Evolutionary conservation across 2,113 vertebrate genomes (phyloP).

Genomic region (Zootoca vivipara): DNA sequence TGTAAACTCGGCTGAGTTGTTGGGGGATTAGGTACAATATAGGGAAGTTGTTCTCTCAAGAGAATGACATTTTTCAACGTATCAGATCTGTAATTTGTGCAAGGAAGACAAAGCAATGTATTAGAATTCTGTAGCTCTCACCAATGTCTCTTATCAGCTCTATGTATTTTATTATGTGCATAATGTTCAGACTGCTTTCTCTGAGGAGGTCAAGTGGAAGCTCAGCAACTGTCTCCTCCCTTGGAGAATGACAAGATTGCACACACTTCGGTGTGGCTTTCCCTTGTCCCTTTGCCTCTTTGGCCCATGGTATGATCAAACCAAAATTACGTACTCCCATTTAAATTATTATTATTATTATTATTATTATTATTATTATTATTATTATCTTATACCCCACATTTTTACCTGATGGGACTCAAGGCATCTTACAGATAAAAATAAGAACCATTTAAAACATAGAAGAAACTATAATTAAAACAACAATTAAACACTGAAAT

Average conservation of each 20-base stretch:
- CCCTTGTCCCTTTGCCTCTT: background rate
- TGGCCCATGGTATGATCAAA: no score
- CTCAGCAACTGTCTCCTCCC: slow-evolving; percentile 58
- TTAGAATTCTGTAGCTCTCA: slow-evolving; percentile 51
- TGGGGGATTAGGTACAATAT: slow-evolving; percentile 13
- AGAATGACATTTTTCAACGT: slow-evolving; percentile 56
- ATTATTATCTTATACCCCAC: no score
- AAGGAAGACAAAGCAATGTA: slow-evolving; percentile 58
- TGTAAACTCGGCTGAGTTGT: slow-evolving; percentile 25
- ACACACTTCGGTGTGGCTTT: no score
- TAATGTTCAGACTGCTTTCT: slow-evolving; percentile 63
- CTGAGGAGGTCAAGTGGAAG: slow-evolving; percentile 64
- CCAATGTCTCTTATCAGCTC: slow-evolving; percentile 60
- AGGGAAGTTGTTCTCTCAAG: slow-evolving; percentile 49
- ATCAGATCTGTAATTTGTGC: slow-evolving; percentile 54
- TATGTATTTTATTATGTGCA: slow-evolving; percentile 50
- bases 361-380: no score
- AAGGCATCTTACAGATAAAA: no score
- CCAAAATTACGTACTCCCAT: no score
- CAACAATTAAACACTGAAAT: no score
- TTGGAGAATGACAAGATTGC: slow-evolving; percentile 7
- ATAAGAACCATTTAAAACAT: no score
- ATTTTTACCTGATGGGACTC: no score
- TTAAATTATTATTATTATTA: no score
- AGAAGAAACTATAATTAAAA: no score